Evolutionary conservation across 30 jellyfish, hydroid and myxozoan species (phyloP).

Genomic region (Pelagia noctiluca): DNA sequence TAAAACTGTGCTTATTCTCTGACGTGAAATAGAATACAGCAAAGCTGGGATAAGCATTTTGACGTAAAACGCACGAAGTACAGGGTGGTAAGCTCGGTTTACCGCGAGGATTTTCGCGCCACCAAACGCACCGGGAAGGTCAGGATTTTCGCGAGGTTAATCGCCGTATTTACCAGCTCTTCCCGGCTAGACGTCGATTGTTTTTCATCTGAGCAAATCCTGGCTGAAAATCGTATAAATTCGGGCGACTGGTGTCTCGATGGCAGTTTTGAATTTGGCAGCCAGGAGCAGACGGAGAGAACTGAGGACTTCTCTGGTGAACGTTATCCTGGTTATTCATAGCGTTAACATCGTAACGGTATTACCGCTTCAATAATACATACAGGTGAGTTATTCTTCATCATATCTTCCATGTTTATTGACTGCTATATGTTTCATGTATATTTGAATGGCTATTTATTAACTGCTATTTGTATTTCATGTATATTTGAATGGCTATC

Average conservation of each 20-base stretch:
- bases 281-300: neutral
- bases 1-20: neutral
- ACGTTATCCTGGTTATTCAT: no score
- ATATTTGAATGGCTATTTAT: no score
- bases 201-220: neutral
- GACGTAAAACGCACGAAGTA: neutral
- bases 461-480: no score
- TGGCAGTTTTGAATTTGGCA: neutral
- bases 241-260: neutral
- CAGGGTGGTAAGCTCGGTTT: neutral
- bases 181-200: conserved; percentile 1
- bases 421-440: no score
- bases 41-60: neutral
- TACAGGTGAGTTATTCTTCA: no score
- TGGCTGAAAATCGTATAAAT: neutral
- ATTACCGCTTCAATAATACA: neutral
- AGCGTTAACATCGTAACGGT: neutral
- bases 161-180: neutral
- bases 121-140: conserved; percentile 1
- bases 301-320: no score
- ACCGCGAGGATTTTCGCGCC: neutral
- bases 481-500: no score
- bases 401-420: no score
- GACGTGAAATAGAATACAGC: neutral
- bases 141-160: conserved; percentile 1